phyloP scores from a whole-genome alignment of 2,888 invertebrate genomes.

The Platypus cylindrus region DNA sequence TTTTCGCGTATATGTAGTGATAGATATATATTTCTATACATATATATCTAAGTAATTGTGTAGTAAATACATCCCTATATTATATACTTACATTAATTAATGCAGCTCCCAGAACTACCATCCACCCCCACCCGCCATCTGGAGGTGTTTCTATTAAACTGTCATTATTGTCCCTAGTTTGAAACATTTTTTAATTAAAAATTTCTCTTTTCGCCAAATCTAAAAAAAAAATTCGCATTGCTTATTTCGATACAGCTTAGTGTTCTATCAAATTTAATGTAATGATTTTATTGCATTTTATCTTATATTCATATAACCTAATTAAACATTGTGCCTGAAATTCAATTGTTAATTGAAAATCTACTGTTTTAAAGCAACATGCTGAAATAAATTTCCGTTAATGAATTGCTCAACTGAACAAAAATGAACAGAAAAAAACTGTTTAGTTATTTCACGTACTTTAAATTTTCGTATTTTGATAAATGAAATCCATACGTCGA shows the following conservation, averaged over 20 bases:
- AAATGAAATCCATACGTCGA: too few species aligned
- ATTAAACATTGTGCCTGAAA: too few species aligned
- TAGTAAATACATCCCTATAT: not conserved
- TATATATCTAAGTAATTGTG: not conserved
- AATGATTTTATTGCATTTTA: too few species aligned
- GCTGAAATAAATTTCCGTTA: too few species aligned
- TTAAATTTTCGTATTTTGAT: too few species aligned
- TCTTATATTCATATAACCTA: too few species aligned
- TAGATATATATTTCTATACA: not conserved
- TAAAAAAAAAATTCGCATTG: not conserved
- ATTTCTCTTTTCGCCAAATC: too few species aligned
- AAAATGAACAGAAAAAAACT: too few species aligned
- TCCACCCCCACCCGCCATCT: conserved; percentile 93
- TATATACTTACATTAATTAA: conserved; percentile 81
- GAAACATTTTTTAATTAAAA: conserved; percentile 6
- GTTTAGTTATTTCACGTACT: too few species aligned
- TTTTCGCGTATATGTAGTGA: not conserved
- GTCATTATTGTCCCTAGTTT: conserved; percentile 8
- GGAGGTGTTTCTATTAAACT: conserved; percentile 43
- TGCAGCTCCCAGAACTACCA: conserved; percentile 89
- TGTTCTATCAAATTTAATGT: not conserved
- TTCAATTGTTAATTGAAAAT: too few species aligned
- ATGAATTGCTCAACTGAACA: too few species aligned
- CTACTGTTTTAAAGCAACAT: too few species aligned
- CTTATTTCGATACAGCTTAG: not conserved